Conservation (phyloP, 2,113 vertebrate species). For the Lepisosteus oculatus region DNA sequence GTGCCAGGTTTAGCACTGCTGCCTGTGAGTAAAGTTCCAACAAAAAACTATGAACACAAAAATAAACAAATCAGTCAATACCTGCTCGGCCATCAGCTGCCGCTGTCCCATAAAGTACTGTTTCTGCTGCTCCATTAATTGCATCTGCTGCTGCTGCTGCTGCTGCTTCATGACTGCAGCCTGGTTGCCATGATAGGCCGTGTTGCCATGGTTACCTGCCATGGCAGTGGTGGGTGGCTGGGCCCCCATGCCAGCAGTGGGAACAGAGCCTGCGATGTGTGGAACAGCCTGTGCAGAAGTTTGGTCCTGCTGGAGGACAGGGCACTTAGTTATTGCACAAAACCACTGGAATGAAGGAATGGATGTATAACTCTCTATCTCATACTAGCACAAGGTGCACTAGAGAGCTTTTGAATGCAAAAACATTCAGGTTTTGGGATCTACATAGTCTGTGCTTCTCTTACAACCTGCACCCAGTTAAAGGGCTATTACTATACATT, state of each 20-base stretch:
- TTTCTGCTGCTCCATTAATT: constrained; percentile 81
- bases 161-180: constrained; percentile 79
- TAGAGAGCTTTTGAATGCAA: too few species aligned
- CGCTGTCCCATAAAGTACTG: constrained; percentile 77
- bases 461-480: too few species aligned
- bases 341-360: too few species aligned
- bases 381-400: too few species aligned
- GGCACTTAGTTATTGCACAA: too few species aligned
- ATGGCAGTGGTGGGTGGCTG: constrained; percentile 68
- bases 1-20: neutral
- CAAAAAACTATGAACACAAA: too few species aligned
- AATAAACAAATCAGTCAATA: constrained; percentile 34
- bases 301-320: constrained; percentile 72
- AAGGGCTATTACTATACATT: too few species aligned
- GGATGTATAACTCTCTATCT: too few species aligned
- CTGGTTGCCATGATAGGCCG: constrained; percentile 75
- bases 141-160: constrained; percentile 72
- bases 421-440: too few species aligned
- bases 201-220: constrained; percentile 68
- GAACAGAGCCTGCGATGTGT: constrained; percentile 65
- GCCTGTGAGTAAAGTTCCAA: too few species aligned
- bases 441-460: too few species aligned
- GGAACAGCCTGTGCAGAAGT: constrained; percentile 62
- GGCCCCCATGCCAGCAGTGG: constrained; percentile 59
- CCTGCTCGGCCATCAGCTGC: constrained; percentile 85